Percentiles rank a stretch among this genome's conserved stretches.
phyloP scores from a whole-genome alignment of 2,797 vertebrate genomes.

The Hyperoplus immaculatus region DNA sequence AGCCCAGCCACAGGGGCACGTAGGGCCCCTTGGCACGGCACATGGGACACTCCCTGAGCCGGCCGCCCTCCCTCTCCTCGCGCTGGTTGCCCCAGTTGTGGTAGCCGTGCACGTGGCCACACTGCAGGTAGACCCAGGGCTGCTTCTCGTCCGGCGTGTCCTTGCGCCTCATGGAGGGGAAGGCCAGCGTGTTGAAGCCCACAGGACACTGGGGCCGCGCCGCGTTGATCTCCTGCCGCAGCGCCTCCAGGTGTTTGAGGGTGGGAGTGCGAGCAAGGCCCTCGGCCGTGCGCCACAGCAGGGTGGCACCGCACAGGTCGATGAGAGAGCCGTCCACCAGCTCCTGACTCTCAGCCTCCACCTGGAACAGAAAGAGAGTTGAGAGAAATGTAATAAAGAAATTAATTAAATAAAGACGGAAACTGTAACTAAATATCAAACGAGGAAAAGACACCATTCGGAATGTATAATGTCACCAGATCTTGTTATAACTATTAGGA shows the following conservation, averaged over 20 bases:
- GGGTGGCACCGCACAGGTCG: constrained; percentile 95
- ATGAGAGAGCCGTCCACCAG: constrained; percentile 97
- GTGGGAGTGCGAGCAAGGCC: constrained; percentile 96
- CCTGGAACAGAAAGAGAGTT: constrained; percentile 78
- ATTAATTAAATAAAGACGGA: background rate
- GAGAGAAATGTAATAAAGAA: too few species aligned
- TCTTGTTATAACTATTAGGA: background rate
- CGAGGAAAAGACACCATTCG: background rate
- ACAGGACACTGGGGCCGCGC: constrained; percentile 97
- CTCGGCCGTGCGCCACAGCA: constrained; percentile 97
- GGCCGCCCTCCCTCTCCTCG: constrained; percentile 83
- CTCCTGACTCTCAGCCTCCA: constrained; percentile 95
- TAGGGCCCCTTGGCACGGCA: constrained; percentile 96
- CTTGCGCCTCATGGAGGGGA: constrained; percentile 98
- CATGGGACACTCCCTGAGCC: constrained; percentile 97
- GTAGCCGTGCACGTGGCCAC: constrained; percentile 97
- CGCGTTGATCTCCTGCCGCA: constrained; percentile 97
- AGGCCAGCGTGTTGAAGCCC: constrained; percentile 98
- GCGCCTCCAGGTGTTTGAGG: constrained; percentile 96
- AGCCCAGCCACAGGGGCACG: constrained; percentile 97
- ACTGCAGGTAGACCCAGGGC: constrained; percentile 97
- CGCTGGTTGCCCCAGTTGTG: constrained; percentile 97
- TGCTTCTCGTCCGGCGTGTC: constrained; percentile 98
- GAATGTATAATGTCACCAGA: background rate
- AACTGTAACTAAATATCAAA: background rate